Conservation (phyloP, 2,797 vertebrate genomes). For the Australoheros facetus region DNA sequence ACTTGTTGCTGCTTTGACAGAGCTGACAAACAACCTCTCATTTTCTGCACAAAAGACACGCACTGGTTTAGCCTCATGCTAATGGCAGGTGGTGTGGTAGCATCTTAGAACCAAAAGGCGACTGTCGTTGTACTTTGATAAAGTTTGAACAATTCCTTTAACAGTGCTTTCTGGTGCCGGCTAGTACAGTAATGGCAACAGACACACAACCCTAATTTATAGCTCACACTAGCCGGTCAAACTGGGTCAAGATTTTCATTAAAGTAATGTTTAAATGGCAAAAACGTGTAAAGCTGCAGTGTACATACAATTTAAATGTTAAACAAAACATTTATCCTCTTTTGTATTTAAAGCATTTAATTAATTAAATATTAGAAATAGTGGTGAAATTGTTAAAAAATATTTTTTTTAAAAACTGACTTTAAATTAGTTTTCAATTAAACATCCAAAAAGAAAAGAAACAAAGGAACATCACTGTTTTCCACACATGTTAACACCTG, state of each 20-base stretch:
- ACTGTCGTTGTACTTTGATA: background rate
- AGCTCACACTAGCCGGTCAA: background rate
- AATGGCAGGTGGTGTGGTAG: background rate
- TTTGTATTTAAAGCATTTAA: background rate
- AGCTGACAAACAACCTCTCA: background rate
- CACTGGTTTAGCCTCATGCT: background rate
- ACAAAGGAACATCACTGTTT: rapidly evolving
- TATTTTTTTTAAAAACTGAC: too few relatives aligned
- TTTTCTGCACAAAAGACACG: rapidly evolving
- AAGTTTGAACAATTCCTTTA: background rate
- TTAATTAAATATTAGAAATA: background rate
- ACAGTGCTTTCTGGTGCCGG: background rate
- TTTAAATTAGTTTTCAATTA: rapidly evolving
- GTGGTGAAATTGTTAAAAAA: background rate
- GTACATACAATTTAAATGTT: background rate
- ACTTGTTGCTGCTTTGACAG: background rate
- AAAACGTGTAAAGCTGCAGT: background rate
- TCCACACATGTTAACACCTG: background rate
- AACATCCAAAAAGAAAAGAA: background rate
- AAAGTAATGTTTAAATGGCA: rapidly evolving
- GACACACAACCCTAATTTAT: background rate
- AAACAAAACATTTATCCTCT: background rate
- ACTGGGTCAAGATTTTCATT: background rate
- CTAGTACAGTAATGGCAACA: background rate
- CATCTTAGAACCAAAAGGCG: background rate